Evolutionary conservation across 2,888 invertebrate species (phyloP).

Genomic region (Lasioglossum leucozonium): DNA sequence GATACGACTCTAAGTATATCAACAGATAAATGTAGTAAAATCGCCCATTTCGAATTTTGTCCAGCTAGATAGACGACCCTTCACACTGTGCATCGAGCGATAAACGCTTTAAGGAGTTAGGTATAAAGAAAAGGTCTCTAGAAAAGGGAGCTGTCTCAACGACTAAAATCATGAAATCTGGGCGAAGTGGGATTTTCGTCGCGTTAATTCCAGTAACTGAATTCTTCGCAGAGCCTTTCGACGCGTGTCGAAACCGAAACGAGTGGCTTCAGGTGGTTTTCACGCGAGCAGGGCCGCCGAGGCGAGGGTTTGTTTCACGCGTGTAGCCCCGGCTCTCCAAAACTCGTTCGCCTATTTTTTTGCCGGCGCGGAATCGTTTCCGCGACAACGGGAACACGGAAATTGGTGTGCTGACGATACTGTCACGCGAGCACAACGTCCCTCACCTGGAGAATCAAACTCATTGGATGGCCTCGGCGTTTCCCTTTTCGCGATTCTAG

Average conservation of each 20-base stretch:
- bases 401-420: conserved; percentile 13
- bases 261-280: conserved; percentile 1
- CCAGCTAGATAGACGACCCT: no score
- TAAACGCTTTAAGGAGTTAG: not conserved
- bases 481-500: not conserved
- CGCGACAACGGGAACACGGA: not conserved
- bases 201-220: not conserved
- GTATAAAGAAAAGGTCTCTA: not conserved
- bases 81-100: no score
- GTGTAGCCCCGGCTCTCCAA: not conserved
- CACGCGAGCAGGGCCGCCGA: not conserved
- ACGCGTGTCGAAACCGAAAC: not conserved
- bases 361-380: not conserved
- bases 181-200: not conserved
- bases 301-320: not conserved
- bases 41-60: no score
- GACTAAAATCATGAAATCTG: no score
- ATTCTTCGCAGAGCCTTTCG: not conserved
- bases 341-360: not conserved
- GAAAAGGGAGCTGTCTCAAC: no score
- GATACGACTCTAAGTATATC: no score
- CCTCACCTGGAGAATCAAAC: conserved; percentile 6
- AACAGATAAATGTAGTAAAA: no score
- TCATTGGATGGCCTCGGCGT: not conserved
- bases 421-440: not conserved